Evolutionary conservation across 2,888 invertebrate genomes (phyloP).

Genomic region (Hirtodrosophila trivittata): DNA sequence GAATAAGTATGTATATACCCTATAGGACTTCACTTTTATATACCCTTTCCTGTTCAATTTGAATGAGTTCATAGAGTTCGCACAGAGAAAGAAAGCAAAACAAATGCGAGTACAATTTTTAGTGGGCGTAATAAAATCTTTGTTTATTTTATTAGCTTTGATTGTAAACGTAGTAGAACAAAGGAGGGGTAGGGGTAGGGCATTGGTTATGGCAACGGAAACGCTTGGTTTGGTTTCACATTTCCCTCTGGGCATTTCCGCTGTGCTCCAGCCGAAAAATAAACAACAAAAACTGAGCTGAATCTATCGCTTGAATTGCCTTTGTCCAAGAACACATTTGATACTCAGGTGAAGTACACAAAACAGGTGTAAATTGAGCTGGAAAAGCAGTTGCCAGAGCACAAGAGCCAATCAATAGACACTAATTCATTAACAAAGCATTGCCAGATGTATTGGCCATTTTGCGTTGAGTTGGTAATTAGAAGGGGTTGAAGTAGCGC

Average conservation of each 20-base stretch:
- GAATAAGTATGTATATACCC: no score
- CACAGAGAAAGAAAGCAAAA: conserved; percentile 5
- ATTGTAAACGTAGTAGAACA: not conserved
- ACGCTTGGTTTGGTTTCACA: conserved; percentile 74
- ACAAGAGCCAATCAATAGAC: conserved; percentile 60
- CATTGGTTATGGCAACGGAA: conserved; percentile 47
- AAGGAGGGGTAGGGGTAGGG: no score
- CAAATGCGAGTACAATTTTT: conserved; percentile 16
- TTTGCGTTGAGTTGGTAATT: conserved; percentile 76
- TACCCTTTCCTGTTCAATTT: no score
- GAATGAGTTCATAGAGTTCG: no score
- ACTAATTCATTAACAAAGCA: conserved; percentile 59
- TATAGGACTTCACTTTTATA: no score
- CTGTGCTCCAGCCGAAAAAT: conserved; percentile 31
- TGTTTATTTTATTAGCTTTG: conserved; percentile 10
- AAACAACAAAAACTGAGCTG: conserved; percentile 40
- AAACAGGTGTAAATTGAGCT: conserved; percentile 74
- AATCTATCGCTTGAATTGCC: conserved; percentile 28
- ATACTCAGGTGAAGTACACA: conserved; percentile 40
- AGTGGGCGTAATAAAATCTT: conserved; percentile 50
- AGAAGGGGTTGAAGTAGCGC: conserved; percentile 14
- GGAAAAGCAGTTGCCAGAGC: conserved; percentile 38
- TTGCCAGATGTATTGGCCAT: conserved; percentile 61
- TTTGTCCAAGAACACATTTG: conserved; percentile 30
- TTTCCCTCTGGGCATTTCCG: conserved; percentile 73